These are phyloP conservation scores for Hypena proboscidalis DNA, from an alignment of 2,888 invertebrate species.

Conservation along the genomic window DNA sequence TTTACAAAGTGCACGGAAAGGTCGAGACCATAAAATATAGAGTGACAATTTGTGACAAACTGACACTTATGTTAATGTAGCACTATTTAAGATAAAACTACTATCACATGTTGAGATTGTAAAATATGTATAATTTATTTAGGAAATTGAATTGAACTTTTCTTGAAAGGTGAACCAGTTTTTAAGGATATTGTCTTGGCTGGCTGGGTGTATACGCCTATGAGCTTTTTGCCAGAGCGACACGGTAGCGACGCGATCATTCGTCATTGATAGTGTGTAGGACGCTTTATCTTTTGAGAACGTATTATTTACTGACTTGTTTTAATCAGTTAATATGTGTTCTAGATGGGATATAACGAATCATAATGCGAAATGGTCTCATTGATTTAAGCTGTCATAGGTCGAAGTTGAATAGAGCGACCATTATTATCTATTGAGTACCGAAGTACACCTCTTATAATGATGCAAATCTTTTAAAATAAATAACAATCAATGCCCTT, in stretches of 20 bases:
- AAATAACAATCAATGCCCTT: too few species aligned
- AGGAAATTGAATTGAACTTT: slow-evolving; percentile 68
- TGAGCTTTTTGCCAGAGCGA: slow-evolving; percentile 3
- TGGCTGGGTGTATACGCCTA: slow-evolving; percentile 61
- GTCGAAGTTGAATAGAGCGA: too few species aligned
- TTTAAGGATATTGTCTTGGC: slow-evolving; percentile 48
- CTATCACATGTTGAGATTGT: slow-evolving; percentile 36
- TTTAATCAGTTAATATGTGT: too few species aligned
- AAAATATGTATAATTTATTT: slow-evolving; percentile 61
- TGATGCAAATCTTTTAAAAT: too few species aligned
- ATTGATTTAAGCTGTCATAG: too few species aligned
- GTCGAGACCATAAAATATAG: slow-evolving; percentile 9
- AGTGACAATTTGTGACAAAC: slow-evolving; percentile 19
- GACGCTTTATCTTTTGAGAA: too few species aligned
- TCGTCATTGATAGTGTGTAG: background rate
- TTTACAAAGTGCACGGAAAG: slow-evolving; percentile 6
- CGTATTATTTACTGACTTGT: too few species aligned
- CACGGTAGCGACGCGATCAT: slow-evolving; percentile 1
- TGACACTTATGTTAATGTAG: slow-evolving; percentile 30
- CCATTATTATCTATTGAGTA: too few species aligned
- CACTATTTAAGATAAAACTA: slow-evolving; percentile 26
- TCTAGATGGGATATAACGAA: too few species aligned
- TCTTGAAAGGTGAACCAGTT: slow-evolving; percentile 76
- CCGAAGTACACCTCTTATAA: too few species aligned
- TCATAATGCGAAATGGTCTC: too few species aligned